Conservation (phyloP, 1,140 invertebrate species). For the Drosophila athabasca region DNA sequence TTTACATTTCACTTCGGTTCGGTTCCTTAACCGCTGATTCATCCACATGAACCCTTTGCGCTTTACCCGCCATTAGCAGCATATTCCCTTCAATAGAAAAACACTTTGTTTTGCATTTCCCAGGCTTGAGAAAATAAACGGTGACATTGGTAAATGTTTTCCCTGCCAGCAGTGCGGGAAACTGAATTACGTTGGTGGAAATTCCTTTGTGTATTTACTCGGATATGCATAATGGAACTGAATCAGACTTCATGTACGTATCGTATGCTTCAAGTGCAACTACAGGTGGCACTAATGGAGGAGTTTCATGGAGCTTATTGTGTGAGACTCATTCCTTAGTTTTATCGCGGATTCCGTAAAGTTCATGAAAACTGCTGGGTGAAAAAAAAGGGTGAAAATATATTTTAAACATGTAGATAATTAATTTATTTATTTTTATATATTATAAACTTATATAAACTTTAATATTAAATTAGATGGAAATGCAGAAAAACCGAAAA, state of each 20-base stretch:
- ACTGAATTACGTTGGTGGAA: slow-evolving; percentile 46
- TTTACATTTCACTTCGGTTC: not conserved
- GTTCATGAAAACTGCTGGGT: too few species aligned
- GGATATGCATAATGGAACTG: slow-evolving; percentile 49
- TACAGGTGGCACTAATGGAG: not conserved
- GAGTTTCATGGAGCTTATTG: too few species aligned
- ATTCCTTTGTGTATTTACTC: slow-evolving; percentile 42
- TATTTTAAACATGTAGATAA: too few species aligned
- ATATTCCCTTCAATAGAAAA: slow-evolving; percentile 40
- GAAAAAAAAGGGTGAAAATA: too few species aligned
- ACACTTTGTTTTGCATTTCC: slow-evolving; percentile 43
- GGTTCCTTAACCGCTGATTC: too few species aligned
- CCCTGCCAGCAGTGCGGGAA: slow-evolving; percentile 27
- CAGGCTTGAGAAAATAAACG: slow-evolving; percentile 30
- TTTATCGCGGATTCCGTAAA: too few species aligned
- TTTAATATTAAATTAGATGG: too few species aligned
- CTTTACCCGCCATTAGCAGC: slow-evolving; percentile 21
- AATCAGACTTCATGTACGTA: slow-evolving; percentile 9
- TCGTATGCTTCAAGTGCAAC: not conserved
- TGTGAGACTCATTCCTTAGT: too few species aligned
- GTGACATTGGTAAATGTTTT: slow-evolving; percentile 41
- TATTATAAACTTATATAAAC: too few species aligned
- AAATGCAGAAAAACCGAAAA: too few species aligned
- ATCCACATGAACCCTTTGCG: slow-evolving; percentile 9
- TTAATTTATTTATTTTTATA: too few species aligned